A percentile compares a stretch with the other conserved stretches of the same genome.
Conservation (phyloP, 1,140 invertebrate species). For the Anastatus disparis region DNA sequence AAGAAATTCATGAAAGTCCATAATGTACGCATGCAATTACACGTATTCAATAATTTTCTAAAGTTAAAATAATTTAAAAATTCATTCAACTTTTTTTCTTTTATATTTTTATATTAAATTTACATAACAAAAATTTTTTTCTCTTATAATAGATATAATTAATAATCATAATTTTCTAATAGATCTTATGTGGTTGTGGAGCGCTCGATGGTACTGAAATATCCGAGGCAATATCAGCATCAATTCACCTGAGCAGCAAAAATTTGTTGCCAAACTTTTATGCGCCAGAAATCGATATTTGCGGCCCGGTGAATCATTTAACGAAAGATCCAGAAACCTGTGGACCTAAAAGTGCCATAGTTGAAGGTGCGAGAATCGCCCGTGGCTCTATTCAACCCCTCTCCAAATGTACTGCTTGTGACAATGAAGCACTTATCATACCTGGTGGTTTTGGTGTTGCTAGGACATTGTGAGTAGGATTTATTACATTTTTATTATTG, state of each 20-base stretch:
- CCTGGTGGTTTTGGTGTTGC: slow-evolving; percentile 75
- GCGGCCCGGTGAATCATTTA: slow-evolving; percentile 69
- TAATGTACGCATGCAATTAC: no score
- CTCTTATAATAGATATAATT: not conserved
- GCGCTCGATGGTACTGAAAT: slow-evolving; percentile 73
- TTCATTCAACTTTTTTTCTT: not conserved
- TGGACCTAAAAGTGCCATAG: slow-evolving; percentile 67
- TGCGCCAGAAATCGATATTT: slow-evolving; percentile 69
- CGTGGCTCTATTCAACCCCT: slow-evolving; percentile 67
- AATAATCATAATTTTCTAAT: not conserved
- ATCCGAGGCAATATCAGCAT: slow-evolving; percentile 69
- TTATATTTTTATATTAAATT: no score
- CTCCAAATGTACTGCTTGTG: slow-evolving; percentile 59
- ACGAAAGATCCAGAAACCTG: slow-evolving; percentile 54
- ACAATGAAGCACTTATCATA: slow-evolving; percentile 69
- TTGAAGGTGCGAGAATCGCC: slow-evolving; percentile 72
- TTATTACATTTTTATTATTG: no score
- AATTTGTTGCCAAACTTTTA: slow-evolving; percentile 67
- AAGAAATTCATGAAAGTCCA: no score
- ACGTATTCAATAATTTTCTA: no score
- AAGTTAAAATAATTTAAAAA: no score
- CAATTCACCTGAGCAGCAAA: slow-evolving; percentile 68
- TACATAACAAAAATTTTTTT: no score
- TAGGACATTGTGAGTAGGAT: slow-evolving; percentile 71
- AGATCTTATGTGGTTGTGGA: slow-evolving; percentile 73